Evolutionary conservation across 2,113 vertebrate species (phyloP).

Genomic region (Melanostigma gelatinosum): DNA sequence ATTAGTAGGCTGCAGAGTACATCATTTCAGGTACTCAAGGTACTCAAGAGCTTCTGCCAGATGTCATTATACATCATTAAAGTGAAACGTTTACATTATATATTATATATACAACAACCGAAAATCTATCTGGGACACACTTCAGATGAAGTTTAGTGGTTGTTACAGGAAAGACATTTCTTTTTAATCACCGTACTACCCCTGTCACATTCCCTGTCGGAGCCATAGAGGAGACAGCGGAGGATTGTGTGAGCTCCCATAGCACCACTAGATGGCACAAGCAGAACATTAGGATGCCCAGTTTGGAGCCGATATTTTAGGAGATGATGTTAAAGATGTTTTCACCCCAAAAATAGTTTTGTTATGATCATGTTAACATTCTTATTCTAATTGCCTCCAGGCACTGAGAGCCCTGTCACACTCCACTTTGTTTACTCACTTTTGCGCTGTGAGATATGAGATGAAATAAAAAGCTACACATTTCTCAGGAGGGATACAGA

Average conservation of each 20-base stretch:
- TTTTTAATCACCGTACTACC: background rate
- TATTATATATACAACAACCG: background rate
- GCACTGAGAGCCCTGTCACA: constrained; percentile 16
- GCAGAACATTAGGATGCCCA: constrained; percentile 17
- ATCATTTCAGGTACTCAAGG: constrained; percentile 8
- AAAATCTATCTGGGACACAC: background rate
- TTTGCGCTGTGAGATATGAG: constrained; percentile 14
- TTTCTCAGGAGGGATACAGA: constrained; percentile 45
- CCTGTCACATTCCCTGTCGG: background rate
- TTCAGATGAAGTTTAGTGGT: background rate
- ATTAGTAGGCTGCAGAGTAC: constrained; percentile 16
- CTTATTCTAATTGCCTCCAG: constrained; percentile 24
- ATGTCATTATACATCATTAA: background rate
- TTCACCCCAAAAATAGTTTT: constrained; percentile 35
- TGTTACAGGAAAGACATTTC: background rate
- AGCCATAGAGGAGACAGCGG: background rate
- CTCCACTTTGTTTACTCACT: constrained; percentile 39
- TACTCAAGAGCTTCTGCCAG: constrained; percentile 26
- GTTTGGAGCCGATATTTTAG: background rate
- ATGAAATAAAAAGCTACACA: constrained; percentile 58
- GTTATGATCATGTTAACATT: constrained; percentile 49
- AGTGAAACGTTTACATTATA: background rate
- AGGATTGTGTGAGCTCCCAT: background rate
- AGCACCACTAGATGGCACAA: constrained; percentile 74
- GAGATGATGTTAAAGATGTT: constrained; percentile 24